Base-by-base conservation (phyloP, 37 sponge, comb jelly and placozoan genomes). In the Chondrilla cf. caribensis region DNA sequence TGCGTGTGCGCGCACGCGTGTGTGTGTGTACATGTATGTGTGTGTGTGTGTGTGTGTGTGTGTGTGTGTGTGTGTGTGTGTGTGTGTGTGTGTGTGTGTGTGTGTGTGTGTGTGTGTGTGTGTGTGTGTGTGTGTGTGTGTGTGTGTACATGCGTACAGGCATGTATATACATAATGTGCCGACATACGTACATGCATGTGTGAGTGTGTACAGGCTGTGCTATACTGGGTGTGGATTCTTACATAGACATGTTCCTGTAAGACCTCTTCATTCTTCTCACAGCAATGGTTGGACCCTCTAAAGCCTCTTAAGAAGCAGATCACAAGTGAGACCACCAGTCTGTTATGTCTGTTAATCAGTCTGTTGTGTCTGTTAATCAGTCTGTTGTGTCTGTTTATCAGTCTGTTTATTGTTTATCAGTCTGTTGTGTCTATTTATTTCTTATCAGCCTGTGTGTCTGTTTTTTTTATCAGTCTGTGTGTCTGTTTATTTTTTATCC, bases 271-370 rank as follows among this genome's bases (percentile, higher is more conserved):
- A 3, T 58, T 36, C 81, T 47, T 38, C 26, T 31, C 71, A 0
- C 39, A 90, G 90, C 85, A 85, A 85, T 90, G 90, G 90, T 47
- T 90, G 73, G 86, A 90, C 38, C 58, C 55, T 7, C 17, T 55
- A 14, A 90, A 90, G 40, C 77, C 90, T 32, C 31, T 82, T 18
- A 90, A 82, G 73, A 86, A 86, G 42, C 90, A 90, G 43, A 54
- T 81, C 0, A 90, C 80, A 57, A 81, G 90, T 90, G 39, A 90
- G 86, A 66, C n/a, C n/a, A n/a, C 18, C 6, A 7, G 29, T 62
- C 18, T 28, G 29, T 62, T 8, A 19, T 8, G 8, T 6, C 6
- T 6, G 64, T 62, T 8, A 19, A 15, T 62, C 18, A 6, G 64
- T 1, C 31, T 1, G 4, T n/a, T 67, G 32, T 67, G 35, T 67